phyloP scores from a whole-genome alignment of 2,797 vertebrate genomes.

The Onychomys arenicola region DNA sequence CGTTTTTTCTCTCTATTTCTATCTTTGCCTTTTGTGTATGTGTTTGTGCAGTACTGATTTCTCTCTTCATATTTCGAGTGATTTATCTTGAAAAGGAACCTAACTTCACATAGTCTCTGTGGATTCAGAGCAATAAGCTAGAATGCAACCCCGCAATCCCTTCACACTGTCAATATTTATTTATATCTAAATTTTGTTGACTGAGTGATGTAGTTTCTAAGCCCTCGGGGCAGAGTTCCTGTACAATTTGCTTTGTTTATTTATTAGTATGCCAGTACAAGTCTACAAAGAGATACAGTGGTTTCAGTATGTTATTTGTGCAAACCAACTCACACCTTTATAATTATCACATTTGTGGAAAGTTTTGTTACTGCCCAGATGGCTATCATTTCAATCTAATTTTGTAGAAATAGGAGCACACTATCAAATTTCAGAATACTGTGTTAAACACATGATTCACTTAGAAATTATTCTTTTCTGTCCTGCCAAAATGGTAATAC shows the following conservation, averaged over 20 bases:
- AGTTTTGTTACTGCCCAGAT: conserved; percentile 26
- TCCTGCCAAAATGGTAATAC: not conserved
- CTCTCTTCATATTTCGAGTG: conserved; percentile 4
- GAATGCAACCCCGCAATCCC: not conserved
- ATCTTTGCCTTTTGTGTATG: not conserved
- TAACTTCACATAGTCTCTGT: not conserved
- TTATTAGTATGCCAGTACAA: not conserved
- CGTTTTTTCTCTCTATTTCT: not conserved
- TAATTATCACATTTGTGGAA: conserved; percentile 37
- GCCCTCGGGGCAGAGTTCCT: conserved; percentile 30
- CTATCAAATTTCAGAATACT: conserved; percentile 43
- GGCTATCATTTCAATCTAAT: not conserved
- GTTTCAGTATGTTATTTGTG: not conserved
- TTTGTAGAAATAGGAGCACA: conserved; percentile 34
- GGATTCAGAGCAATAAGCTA: conserved; percentile 26
- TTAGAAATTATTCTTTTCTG: conserved; percentile 7
- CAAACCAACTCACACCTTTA: conserved; percentile 1
- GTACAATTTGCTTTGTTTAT: conserved; percentile 5
- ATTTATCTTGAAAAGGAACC: conserved; percentile 41
- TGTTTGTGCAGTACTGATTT: not conserved
- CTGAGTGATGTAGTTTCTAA: conserved; percentile 39
- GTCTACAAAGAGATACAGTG: conserved; percentile 46
- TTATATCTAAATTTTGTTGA: conserved; percentile 51
- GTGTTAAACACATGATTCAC: not conserved
- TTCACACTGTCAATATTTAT: conserved; percentile 63